Evolutionary conservation across 2,888 invertebrate genomes (phyloP), one percentile per base, ranked within the genome.

Genomic region (Platycheirus rosarum): DNA sequence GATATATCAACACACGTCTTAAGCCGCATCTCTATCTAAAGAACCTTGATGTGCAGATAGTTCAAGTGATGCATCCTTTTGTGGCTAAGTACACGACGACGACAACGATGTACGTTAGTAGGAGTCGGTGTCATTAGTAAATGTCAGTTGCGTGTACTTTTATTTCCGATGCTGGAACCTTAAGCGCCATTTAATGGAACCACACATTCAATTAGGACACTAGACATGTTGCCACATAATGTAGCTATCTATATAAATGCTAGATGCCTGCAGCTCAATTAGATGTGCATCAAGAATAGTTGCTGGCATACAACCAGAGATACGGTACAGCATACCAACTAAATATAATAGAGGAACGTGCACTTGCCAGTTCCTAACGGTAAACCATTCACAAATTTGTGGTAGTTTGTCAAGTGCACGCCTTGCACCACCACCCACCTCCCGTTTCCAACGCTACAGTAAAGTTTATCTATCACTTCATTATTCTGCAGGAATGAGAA

Each of bases 371-470:
- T 60, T 60, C 16, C 60, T 32, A 60, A 66, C 23, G 70, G 65
- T 76, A 66, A 80, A 62, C 70, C 80, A 76, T 76, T 76, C 80
- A 80, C 80, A 80, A 80, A 80, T 80, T 80, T 80, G 80, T 62
- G 80, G 76, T 71, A 80, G 70, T 71, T 76, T 80, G 75, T 75
- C 76, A 80, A 80, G 76, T 76, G 66, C 53, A 65, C 70, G 75
- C 63, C 44, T n/a, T 29, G 44, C 23, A 1, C 18, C 6, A n/a
- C 44, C 60, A 7, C 13, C 26, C n/a, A n/a, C 46, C 9, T 5
- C 46, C 37, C 16, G 9, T 16, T 0, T 0, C 37, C 23, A 6
- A 14, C 13, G 5, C 16, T 18, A 23, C 37, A 37, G 29, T 40
- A 75, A n/a, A n/a, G 73, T 80, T 55, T 60, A 40, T 46, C 66